These are phyloP conservation scores for Umimayanthus chanpuru DNA, from an alignment of 92 coral and sea anemone genomes.

Conservation along the genomic window DNA sequence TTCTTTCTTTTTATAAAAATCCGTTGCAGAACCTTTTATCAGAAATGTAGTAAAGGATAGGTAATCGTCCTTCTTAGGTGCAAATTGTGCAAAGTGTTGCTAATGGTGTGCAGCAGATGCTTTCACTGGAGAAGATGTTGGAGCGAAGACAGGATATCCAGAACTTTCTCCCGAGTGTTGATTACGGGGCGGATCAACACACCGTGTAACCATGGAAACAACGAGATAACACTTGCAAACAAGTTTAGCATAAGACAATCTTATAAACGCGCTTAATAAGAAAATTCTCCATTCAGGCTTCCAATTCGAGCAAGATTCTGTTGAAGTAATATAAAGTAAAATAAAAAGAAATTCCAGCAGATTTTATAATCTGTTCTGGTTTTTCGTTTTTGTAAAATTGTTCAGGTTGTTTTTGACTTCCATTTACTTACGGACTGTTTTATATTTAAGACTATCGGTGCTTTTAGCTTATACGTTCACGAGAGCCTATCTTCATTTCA, in stretches of 20 bases:
- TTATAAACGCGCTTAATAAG: neutral
- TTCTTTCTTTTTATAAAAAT: no score
- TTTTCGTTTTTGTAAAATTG: no score
- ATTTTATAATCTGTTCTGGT: neutral
- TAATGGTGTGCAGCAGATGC: slow-evolving; percentile 64
- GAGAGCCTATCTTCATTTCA: no score
- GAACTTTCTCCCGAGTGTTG: slow-evolving; percentile 17
- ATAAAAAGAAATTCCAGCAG: neutral
- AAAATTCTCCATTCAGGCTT: no score
- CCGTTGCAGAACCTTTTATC: neutral
- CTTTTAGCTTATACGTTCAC: no score
- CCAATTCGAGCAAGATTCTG: neutral
- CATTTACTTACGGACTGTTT: neutral
- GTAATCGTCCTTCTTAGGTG: slow-evolving; percentile 49
- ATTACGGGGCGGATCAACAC: neutral
- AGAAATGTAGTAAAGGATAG: neutral
- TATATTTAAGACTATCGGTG: no score
- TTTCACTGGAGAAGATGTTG: slow-evolving; percentile 65
- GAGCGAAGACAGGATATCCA: slow-evolving; percentile 68
- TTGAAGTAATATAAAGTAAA: no score
- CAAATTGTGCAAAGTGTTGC: slow-evolving; percentile 61
- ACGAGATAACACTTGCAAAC: neutral
- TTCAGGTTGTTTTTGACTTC: no score
- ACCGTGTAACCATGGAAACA: neutral
- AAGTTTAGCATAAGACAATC: neutral